Evolutionary conservation across 2,113 vertebrate genomes (phyloP).

Genomic region (Entelurus aequoreus): DNA sequence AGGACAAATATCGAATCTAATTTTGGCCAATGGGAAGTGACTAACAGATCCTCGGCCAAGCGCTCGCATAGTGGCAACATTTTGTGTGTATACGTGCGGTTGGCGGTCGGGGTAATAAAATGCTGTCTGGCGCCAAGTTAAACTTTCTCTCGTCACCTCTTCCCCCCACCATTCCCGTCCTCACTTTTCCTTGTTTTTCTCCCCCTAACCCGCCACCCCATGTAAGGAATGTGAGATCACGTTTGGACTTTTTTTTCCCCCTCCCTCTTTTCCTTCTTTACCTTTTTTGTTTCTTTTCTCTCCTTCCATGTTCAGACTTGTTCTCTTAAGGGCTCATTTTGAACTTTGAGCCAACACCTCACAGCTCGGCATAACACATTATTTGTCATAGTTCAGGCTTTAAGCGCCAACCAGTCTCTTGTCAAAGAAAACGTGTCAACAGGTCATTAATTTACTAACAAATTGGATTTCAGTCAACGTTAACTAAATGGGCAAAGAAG

Average conservation of each 20-base stretch:
- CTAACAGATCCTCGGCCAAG: slow-evolving; percentile 54
- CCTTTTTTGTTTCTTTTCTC: not conserved
- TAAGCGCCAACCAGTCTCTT: not conserved
- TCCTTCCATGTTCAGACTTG: slow-evolving; percentile 57
- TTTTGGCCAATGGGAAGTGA: slow-evolving; percentile 70
- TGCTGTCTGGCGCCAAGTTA: slow-evolving; percentile 72
- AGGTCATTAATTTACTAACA: slow-evolving; percentile 5
- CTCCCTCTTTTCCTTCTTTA: slow-evolving; percentile 8
- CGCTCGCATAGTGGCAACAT: slow-evolving; percentile 51
- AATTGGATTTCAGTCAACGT: not conserved
- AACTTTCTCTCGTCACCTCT: slow-evolving; percentile 60
- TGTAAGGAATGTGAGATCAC: slow-evolving; percentile 72
- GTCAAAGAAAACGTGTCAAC: slow-evolving; percentile 6
- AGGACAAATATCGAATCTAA: slow-evolving; percentile 72
- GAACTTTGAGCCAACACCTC: slow-evolving; percentile 55
- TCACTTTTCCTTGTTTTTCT: slow-evolving; percentile 28
- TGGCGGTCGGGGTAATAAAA: slow-evolving; percentile 60
- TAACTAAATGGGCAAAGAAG: not conserved
- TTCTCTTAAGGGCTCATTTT: slow-evolving; percentile 45
- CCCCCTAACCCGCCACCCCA: slow-evolving; percentile 47
- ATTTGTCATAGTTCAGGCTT: slow-evolving; percentile 15
- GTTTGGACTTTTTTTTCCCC: slow-evolving; percentile 54
- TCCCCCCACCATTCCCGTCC: not conserved
- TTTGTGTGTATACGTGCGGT: slow-evolving; percentile 41
- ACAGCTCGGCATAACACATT: slow-evolving; percentile 6